Evolutionary conservation across 2,113 vertebrate species (phyloP).

Genomic region (Chaenocephalus aceratus): DNA sequence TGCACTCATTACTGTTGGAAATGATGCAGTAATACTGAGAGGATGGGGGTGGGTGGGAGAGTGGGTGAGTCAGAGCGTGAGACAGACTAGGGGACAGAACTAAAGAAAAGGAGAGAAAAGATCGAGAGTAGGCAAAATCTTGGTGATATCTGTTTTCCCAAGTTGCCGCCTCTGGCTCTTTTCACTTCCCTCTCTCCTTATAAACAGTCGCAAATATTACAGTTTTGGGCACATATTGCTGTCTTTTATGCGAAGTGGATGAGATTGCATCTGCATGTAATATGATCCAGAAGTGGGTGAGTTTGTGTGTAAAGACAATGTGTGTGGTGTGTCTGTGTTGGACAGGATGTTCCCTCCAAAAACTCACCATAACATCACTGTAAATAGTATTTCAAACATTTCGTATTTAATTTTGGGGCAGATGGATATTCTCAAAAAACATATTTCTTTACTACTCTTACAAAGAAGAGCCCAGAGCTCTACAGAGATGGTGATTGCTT

Average conservation of each 20-base stretch:
- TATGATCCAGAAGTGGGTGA: conserved; percentile 62
- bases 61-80: conserved; percentile 31
- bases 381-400: conserved; percentile 30
- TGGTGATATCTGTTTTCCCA: conserved; percentile 72
- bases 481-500: conserved; percentile 16
- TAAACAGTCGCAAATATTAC: conserved; percentile 75
- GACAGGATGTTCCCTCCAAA: conserved; percentile 35
- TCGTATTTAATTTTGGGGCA: conserved; percentile 9
- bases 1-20: conserved; percentile 76
- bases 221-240: conserved; percentile 71
- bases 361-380: conserved; percentile 32
- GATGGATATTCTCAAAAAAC: conserved; percentile 29
- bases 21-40: conserved; percentile 70
- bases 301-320: conserved; percentile 43
- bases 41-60: conserved; percentile 20
- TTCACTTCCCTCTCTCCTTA: conserved; percentile 57
- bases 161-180: conserved; percentile 73
- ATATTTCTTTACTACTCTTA: conserved; percentile 15
- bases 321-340: conserved; percentile 33
- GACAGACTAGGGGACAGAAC: conserved; percentile 53
- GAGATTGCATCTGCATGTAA: conserved; percentile 74
- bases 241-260: conserved; percentile 64
- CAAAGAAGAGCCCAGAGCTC: conserved; percentile 19
- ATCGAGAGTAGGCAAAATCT: conserved; percentile 47
- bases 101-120: conserved; percentile 28